Evolutionary conservation across 1,140 invertebrate species (phyloP).

Genomic region (Rhynchophorus ferrugineus): DNA sequence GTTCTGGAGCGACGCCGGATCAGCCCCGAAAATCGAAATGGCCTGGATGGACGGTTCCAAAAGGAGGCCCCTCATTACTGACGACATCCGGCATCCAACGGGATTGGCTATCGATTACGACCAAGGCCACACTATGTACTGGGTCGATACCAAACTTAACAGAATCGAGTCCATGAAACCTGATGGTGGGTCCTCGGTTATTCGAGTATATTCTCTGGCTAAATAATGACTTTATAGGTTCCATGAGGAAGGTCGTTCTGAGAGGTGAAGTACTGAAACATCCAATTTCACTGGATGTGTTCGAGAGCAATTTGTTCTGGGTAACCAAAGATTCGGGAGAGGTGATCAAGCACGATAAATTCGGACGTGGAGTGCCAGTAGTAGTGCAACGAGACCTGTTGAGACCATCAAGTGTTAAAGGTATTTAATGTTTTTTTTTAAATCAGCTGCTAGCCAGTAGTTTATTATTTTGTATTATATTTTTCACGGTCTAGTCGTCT

Average conservation of each 20-base stretch:
- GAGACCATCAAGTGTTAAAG: slow-evolving; percentile 78
- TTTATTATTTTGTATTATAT: background rate
- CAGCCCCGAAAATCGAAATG: slow-evolving; percentile 76
- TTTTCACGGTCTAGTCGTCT: background rate
- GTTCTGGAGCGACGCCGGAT: slow-evolving; percentile 85
- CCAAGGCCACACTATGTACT: slow-evolving; percentile 85
- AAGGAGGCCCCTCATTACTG: slow-evolving; percentile 68
- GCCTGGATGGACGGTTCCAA: slow-evolving; percentile 95
- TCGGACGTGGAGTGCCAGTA: slow-evolving; percentile 86
- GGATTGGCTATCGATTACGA: slow-evolving; percentile 85
- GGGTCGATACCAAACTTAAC: slow-evolving; percentile 92
- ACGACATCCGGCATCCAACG: slow-evolving; percentile 71
- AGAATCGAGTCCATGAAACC: slow-evolving; percentile 82
- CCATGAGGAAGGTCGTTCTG: slow-evolving; percentile 63
- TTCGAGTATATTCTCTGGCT: background rate
- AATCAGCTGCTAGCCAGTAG: too few species aligned
- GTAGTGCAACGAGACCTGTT: slow-evolving; percentile 70
- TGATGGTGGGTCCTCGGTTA: slow-evolving; percentile 66
- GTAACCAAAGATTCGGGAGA: slow-evolving; percentile 76
- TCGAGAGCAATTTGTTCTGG: slow-evolving; percentile 88
- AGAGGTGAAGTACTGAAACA: slow-evolving; percentile 66
- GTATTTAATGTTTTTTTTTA: too few species aligned
- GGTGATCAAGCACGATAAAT: slow-evolving; percentile 85
- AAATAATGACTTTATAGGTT: slow-evolving; percentile 7
- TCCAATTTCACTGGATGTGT: slow-evolving; percentile 84